Evolutionary conservation across 2,888 invertebrate species (phyloP).

Genomic region (Clanis bilineata): DNA sequence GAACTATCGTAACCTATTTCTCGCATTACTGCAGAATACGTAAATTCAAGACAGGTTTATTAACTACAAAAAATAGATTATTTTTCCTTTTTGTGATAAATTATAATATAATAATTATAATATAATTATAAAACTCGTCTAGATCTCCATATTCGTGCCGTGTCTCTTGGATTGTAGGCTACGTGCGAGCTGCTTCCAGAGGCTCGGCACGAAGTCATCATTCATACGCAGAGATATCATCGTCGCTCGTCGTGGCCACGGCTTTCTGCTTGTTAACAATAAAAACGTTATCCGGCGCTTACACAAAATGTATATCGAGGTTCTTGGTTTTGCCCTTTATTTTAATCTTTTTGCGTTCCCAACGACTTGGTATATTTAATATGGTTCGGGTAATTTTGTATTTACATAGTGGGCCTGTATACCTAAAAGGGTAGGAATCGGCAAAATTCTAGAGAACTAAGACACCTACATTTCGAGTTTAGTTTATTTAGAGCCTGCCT

Average conservation of each 20-base stretch:
- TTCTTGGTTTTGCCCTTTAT: constrained; percentile 36
- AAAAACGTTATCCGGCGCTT: constrained; percentile 78
- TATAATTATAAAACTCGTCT: neutral
- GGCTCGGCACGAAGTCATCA: constrained; percentile 81
- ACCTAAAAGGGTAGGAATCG: too few species aligned
- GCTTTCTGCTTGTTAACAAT: constrained; percentile 79
- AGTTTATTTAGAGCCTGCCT: too few species aligned
- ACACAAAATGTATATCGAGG: constrained; percentile 72
- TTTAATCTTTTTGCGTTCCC: constrained; percentile 46
- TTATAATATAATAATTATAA: neutral
- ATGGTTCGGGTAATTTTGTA: neutral
- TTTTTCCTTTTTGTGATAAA: too few species aligned
- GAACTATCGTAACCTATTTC: too few species aligned
- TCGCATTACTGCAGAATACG: too few species aligned
- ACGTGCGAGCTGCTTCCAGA: constrained; percentile 66
- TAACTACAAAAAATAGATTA: too few species aligned
- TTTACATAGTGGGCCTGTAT: neutral
- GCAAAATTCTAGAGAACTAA: too few species aligned
- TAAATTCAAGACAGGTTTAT: too few species aligned
- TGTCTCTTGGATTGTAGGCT: constrained; percentile 66
- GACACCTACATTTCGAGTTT: too few species aligned
- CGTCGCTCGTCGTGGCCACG: constrained; percentile 73
- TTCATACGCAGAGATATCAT: constrained; percentile 81
- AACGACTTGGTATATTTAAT: constrained; percentile 28
- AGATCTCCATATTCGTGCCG: constrained; percentile 75